Evolutionary conservation across 53 echinoderm and acorn worm genomes (phyloP).

Genomic region (Apostichopus leukothele): DNA sequence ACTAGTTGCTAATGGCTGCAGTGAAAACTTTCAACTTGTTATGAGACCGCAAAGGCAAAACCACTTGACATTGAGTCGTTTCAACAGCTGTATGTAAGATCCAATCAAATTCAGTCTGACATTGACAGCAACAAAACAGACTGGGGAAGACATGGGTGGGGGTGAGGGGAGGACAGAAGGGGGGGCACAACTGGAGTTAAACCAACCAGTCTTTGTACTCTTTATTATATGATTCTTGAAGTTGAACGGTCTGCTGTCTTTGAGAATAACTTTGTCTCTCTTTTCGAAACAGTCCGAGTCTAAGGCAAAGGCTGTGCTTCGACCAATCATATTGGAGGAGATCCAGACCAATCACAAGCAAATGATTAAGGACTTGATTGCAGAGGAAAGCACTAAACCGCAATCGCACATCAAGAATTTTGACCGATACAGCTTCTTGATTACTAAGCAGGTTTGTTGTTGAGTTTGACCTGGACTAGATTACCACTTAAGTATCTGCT

Average conservation of each 20-base stretch:
- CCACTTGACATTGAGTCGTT: no score
- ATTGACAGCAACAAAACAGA: no score
- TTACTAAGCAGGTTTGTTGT: conserved; percentile 84
- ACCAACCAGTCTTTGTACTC: no score
- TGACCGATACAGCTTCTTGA: conserved; percentile 93
- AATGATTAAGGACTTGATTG: conserved; percentile 67
- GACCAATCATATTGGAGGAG: conserved; percentile 86
- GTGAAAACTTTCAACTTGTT: no score
- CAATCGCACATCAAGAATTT: conserved; percentile 89
- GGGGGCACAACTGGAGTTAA: no score
- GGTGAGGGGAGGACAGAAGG: no score
- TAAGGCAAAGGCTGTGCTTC: conserved; percentile 79
- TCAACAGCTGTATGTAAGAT: no score
- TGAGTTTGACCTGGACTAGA: not conserved
- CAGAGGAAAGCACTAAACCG: conserved; percentile 74
- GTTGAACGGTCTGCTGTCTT: not conserved
- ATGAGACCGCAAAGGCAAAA: no score
- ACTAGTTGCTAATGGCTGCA: no score
- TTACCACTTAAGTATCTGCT: not conserved
- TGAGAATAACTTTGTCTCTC: not conserved
- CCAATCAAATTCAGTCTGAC: no score
- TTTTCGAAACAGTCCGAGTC: conserved; percentile 68
- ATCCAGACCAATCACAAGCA: conserved; percentile 76
- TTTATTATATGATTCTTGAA: no score
- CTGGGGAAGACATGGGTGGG: no score